Conservation (phyloP, 37 sponge, comb jelly and placozoan species). For the Halisarca cf. caerulea region DNA sequence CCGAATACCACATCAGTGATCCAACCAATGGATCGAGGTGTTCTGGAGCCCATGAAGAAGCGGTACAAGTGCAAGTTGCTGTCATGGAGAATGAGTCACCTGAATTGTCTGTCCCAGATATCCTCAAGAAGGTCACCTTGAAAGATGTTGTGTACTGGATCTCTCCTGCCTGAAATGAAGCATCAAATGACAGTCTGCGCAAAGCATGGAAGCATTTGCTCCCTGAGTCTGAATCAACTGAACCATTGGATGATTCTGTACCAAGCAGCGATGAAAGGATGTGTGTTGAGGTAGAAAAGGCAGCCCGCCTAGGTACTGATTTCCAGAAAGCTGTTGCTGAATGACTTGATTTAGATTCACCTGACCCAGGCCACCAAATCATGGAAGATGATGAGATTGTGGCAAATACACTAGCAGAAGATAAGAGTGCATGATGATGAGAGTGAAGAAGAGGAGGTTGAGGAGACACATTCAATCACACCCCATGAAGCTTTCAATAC, state of each 20-base stretch:
- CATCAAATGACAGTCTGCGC: slow-evolving; percentile 19
- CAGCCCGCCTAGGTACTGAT: slow-evolving; percentile 14
- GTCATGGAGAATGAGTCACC: slow-evolving; percentile 30
- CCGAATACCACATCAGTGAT: slow-evolving; percentile 28
- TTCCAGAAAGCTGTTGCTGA: slow-evolving; percentile 15
- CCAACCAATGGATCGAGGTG: slow-evolving; percentile 25
- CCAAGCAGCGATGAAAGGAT: not conserved
- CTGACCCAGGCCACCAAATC: slow-evolving; percentile 20
- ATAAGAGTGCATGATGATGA: not conserved
- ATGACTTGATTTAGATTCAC: slow-evolving; percentile 1
- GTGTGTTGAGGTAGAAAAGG: slow-evolving; percentile 4
- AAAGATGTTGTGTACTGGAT: slow-evolving; percentile 36
- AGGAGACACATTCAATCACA: not conserved
- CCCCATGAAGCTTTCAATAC: not conserved
- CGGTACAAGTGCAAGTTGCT: not conserved
- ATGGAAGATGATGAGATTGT: slow-evolving; percentile 27
- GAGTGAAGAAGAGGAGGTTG: slow-evolving; percentile 18
- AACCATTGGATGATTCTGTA: slow-evolving; percentile 1
- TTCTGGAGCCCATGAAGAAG: slow-evolving; percentile 4
- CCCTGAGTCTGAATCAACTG: slow-evolving; percentile 8
- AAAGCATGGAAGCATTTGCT: slow-evolving; percentile 30
- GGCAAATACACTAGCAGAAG: not conserved
- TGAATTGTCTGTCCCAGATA: slow-evolving; percentile 33
- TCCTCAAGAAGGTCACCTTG: slow-evolving; percentile 28
- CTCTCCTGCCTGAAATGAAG: slow-evolving; percentile 28